phyloP scores from a whole-genome alignment of 2,797 vertebrate genomes.

The Okamejei kenojei region DNA sequence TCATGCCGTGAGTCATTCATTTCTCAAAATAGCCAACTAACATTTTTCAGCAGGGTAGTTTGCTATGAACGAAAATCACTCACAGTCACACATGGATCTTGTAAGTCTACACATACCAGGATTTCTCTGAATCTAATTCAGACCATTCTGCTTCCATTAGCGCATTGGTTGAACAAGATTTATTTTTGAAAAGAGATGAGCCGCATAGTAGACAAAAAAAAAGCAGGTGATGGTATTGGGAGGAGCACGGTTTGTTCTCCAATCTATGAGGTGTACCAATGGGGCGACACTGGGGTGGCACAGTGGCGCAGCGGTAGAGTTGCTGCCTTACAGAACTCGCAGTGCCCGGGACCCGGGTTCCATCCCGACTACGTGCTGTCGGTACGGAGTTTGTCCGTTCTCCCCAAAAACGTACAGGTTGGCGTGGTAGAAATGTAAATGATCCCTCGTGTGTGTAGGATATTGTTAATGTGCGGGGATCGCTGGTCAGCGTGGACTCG shows the following conservation, averaged over 20 bases:
- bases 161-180: not conserved
- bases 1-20: not conserved
- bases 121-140: conserved; percentile 31
- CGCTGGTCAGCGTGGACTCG: no score
- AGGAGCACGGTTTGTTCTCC: not conserved
- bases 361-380: no score
- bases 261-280: not conserved
- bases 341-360: no score
- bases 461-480: no score
- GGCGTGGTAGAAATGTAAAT: no score
- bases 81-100: not conserved
- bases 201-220: not conserved
- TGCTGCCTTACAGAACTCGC: no score
- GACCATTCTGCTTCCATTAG: not conserved
- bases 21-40: not conserved
- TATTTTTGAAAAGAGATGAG: not conserved
- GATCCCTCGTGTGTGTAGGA: no score
- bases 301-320: no score
- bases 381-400: no score
- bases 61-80: not conserved
- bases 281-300: no score
- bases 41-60: not conserved
- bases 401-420: no score
- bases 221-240: no score
- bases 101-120: conserved; percentile 5